These are phyloP conservation scores for Allolobophora icterica DNA, from an alignment of 2,888 invertebrate genomes.

Conservation along the genomic window DNA sequence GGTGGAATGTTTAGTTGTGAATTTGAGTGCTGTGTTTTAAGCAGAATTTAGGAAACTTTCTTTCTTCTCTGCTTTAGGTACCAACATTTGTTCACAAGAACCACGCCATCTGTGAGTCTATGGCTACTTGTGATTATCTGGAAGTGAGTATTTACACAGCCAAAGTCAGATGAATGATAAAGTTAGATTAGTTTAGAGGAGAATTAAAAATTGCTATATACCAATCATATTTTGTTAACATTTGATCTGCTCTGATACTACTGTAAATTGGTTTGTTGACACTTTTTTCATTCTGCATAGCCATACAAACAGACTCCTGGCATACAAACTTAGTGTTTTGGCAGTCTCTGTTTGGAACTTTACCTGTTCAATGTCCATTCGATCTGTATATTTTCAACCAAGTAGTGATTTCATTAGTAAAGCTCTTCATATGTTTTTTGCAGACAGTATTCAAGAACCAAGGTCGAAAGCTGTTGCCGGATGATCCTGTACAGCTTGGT, in stretches of 20 bases:
- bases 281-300: not conserved
- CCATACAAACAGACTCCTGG: not conserved
- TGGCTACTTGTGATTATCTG: slow-evolving; percentile 53
- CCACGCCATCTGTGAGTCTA: slow-evolving; percentile 55
- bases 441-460: slow-evolving; percentile 46
- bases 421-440: slow-evolving; percentile 1
- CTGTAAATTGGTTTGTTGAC: too few species aligned
- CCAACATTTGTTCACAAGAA: slow-evolving; percentile 56
- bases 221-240: not conserved
- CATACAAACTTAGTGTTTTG: not conserved
- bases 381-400: not conserved
- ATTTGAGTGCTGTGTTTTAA: not conserved
- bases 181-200: not conserved
- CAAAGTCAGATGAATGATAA: not conserved
- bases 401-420: not conserved
- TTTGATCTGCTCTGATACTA: not conserved
- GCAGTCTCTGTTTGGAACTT: not conserved
- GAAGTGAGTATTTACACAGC: slow-evolving; percentile 49
- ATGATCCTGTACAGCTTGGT: slow-evolving; percentile 43
- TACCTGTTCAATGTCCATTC: not conserved
- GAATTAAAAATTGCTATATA: too few species aligned
- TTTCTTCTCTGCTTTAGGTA: slow-evolving; percentile 47
- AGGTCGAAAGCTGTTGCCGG: slow-evolving; percentile 49
- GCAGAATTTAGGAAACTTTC: not conserved
- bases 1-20: not conserved